Base-by-base conservation (phyloP, 2,113 vertebrate species). In the Phyllopteryx taeniolatus region DNA sequence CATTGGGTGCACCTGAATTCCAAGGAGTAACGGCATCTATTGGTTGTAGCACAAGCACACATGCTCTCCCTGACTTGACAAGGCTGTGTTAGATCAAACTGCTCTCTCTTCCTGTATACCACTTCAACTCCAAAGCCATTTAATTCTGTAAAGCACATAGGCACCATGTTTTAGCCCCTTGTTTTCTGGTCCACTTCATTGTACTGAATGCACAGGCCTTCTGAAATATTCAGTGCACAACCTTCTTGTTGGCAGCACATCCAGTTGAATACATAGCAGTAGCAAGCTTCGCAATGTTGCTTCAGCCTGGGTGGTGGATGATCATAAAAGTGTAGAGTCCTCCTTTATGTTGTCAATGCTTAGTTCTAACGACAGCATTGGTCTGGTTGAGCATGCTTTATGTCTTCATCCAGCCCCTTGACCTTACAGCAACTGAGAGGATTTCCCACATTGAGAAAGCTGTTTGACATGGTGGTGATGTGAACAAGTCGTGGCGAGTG, bases 211-310 rank as follows among this genome's bases (percentile, higher is more conserved):
- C 73, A 57, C 63, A 51, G 20, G 43, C 73, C 73, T 76, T 78
- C 78, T 88, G 71, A 88, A 91, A 87, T 80, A 84, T 88, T 85
- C 75, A 69, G 17, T 22, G 53, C 51, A 42, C 67, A 56, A 20
- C 49, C 67, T 42, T 42, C 53, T 19, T n/a, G n/a, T n/a, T n/a
- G n/a, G n/a, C n/a, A n/a, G n/a, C n/a, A n/a, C n/a, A n/a, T n/a
- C n/a, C n/a, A n/a, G n/a, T n/a, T n/a, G n/a, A n/a, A n/a, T n/a
- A n/a, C n/a, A n/a, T n/a, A n/a, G n/a, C n/a, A n/a, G n/a, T n/a
- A n/a, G n/a, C n/a, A n/a, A n/a, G n/a, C n/a, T 65, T 65, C 15
- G 12, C 63, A 27, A n/a, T 27, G 62, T 9, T 12, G 39, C 62
- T 64, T 39, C 62, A n/a, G 62, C 19, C 19, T 12, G 39, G 62